A percentile compares a stretch with the other conserved stretches of the same genome.
Evolutionary conservation across 2,888 invertebrate genomes (phyloP).

Genomic region (Cecidostiba fungosa): DNA sequence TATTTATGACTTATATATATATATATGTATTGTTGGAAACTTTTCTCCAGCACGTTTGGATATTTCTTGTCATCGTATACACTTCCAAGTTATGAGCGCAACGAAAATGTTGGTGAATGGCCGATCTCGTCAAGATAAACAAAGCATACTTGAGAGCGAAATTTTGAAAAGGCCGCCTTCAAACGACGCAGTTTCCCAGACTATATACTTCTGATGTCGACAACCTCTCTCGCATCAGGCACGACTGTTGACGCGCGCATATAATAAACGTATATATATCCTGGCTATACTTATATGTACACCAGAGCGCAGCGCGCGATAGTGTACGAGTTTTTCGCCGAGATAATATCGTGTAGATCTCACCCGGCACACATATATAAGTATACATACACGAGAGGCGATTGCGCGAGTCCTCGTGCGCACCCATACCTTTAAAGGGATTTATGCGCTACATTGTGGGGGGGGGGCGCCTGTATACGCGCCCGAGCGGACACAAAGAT

Average conservation of each 20-base stretch:
- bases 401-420: neutral
- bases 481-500: neutral
- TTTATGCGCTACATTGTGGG: slow-evolving; percentile 29
- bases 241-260: neutral
- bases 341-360: neutral
- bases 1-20: neutral
- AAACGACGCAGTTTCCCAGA: slow-evolving; percentile 10
- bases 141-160: neutral
- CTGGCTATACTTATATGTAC: neutral
- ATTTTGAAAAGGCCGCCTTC: neutral
- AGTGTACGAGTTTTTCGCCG: neutral
- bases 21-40: no score
- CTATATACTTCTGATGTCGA: neutral
- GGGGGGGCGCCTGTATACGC: neutral
- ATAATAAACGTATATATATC: slow-evolving; percentile 7
- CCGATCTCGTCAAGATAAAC: neutral
- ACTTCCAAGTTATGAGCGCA: neutral
- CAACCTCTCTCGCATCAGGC: neutral
- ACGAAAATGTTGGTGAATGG: neutral
- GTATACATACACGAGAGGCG: neutral
- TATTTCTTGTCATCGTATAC: neutral
- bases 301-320: neutral
- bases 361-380: neutral
- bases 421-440: slow-evolving; percentile 43
- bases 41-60: neutral